Conservation (phyloP, 2,888 invertebrate species). For the Shargacucullia verbasci region DNA sequence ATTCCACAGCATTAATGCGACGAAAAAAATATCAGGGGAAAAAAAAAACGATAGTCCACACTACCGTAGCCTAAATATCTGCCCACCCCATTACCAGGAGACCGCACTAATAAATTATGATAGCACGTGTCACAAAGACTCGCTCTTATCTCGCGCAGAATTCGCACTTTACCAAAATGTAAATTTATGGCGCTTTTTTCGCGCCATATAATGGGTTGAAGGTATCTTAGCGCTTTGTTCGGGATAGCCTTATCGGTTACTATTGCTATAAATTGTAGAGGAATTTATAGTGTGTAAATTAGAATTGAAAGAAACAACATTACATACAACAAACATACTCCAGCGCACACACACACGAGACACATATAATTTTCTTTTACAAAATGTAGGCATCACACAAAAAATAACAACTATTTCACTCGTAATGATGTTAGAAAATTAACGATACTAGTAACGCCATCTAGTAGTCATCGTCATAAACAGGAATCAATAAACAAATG, state of each 20-base stretch:
- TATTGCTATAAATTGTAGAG: conserved; percentile 26
- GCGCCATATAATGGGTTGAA: conserved; percentile 58
- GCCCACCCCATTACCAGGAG: conserved; percentile 14
- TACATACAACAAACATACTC: no score
- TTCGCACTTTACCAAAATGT: conserved; percentile 70
- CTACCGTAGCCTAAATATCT: conserved; percentile 10
- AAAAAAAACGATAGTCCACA: background rate
- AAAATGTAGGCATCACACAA: no score
- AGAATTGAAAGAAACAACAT: background rate
- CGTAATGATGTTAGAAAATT: no score
- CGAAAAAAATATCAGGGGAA: no score
- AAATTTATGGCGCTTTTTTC: conserved; percentile 69
- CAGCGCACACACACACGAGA: no score
- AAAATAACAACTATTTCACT: no score
- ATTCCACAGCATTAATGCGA: no score
- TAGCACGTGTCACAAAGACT: conserved; percentile 60
- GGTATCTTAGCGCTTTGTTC: conserved; percentile 54
- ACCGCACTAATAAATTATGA: conserved; percentile 63
- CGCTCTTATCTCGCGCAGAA: conserved; percentile 70
- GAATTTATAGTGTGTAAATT: conserved; percentile 4
- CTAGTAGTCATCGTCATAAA: no score
- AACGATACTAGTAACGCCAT: no score
- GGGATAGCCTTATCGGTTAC: conserved; percentile 25
- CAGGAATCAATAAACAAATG: no score
- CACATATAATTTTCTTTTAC: no score